Conservation (phyloP, 2,113 vertebrate genomes). For the Heterochromis multidens region DNA sequence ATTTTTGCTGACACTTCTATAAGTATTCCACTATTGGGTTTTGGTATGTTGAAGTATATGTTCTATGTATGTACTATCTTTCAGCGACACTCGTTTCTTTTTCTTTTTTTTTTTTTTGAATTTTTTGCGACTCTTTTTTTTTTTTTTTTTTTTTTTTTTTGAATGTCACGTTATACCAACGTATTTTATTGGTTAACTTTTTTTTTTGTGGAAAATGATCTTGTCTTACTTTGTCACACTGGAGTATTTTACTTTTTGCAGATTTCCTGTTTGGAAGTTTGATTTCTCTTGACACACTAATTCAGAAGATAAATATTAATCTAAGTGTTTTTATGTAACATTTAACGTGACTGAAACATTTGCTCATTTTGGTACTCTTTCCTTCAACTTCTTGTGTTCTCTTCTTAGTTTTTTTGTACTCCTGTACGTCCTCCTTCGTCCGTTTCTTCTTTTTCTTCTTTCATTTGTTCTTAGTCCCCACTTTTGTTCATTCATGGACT, state of each 20-base stretch:
- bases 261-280: background rate
- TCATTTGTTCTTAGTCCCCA: background rate
- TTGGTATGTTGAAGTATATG: background rate
- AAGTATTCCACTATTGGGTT: background rate
- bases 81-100: too few relatives aligned
- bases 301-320: background rate
- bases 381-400: background rate
- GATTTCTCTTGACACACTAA: background rate
- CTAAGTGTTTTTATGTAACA: too few relatives aligned
- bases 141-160: too few relatives aligned
- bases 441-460: background rate
- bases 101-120: too few relatives aligned
- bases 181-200: too few relatives aligned
- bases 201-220: background rate
- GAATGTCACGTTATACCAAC: too few relatives aligned
- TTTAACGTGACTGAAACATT: too few relatives aligned
- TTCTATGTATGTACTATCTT: too few relatives aligned
- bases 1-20: background rate
- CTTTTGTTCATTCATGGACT: background rate
- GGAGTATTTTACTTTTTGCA: background rate
- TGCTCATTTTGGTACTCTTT: background rate
- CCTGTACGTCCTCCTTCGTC: background rate
- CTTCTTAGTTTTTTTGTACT: too few relatives aligned
- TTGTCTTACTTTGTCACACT: too few relatives aligned
- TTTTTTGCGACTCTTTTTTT: too few relatives aligned